Base-by-base conservation (phyloP, 2,797 vertebrate species). In the Cryptoprocta ferox region DNA sequence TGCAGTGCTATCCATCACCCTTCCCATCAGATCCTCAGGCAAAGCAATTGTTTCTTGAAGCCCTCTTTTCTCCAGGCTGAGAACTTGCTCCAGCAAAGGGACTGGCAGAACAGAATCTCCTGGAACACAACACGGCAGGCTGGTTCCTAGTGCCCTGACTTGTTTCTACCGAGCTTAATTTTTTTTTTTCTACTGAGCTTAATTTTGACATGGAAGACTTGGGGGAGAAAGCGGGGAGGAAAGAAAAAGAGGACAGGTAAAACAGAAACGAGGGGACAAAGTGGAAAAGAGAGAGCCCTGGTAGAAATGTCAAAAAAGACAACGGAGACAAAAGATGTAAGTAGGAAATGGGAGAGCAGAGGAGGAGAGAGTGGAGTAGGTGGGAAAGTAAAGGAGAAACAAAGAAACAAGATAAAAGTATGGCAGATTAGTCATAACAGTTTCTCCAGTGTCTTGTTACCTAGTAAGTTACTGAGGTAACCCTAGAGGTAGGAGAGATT, bases 1-100 rank as follows among this genome's bases (percentile, higher is more conserved):
- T 98, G 98, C 98, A 97, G 98, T 97, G 98, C 97, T 94, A 98
- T 98, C 98, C 98, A 98, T 98, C 98, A 98, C 95, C 97, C 94
- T 68, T 84, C 84, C 66, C 12, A 35, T 65, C 80, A 95, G 94
- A 85, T 61, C 35, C 71, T 88, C 56, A 16, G 95, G 96, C 91
- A 68, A 97, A 96, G 93, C 96, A 90, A 96, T 97, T 96, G 90
- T 94, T 90, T 94, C 48, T n/a, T 16, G 68, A 92, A 92, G 71
- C 82, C 75, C 73, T 70, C 53, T 66, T 53, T 84, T 10, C 28
- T 39, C 80, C 37, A 32, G 48, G 65, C 68, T 42, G 39, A 63
- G 39, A 97, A 96, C 63, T 86, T 84, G 65, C 37, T 94, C 50
- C 50, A 65, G 63, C 76, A 9, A 89, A 89, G 94, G 53, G 65